Conservation (phyloP, 2,888 invertebrate genomes). For the Biston betularia region DNA sequence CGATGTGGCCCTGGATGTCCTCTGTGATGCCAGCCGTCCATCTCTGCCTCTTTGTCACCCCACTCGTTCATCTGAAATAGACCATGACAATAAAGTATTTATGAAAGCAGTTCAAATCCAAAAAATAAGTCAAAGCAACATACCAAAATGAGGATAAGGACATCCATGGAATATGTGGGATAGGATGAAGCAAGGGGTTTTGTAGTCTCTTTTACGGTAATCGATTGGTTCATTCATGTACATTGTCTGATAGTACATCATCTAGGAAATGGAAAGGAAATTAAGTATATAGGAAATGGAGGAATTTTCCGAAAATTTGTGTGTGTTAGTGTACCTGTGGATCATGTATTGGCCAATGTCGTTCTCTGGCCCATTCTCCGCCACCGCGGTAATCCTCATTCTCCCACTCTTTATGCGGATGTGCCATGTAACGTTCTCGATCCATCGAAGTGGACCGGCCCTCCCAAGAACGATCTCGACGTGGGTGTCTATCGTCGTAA, state of each 20-base stretch:
- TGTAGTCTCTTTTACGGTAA: conserved; percentile 71
- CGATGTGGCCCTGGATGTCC: conserved; percentile 82
- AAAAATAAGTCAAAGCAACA: conserved; percentile 53
- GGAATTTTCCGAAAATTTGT: not conserved
- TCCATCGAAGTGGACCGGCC: conserved; percentile 80
- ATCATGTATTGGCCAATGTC: conserved; percentile 82
- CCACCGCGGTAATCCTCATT: conserved; percentile 84
- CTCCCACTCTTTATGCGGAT: conserved; percentile 83
- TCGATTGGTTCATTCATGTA: conserved; percentile 79
- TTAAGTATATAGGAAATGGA: not conserved
- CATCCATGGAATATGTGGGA: conserved; percentile 84
- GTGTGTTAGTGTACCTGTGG: conserved; percentile 64
- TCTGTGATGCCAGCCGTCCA: conserved; percentile 82
- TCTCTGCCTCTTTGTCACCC: conserved; percentile 81
- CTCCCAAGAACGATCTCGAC: conserved; percentile 86
- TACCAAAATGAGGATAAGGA: conserved; percentile 81
- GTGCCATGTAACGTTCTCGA: conserved; percentile 76
- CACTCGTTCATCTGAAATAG: conserved; percentile 80
- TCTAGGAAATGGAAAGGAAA: conserved; percentile 58
- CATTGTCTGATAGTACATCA: conserved; percentile 68
- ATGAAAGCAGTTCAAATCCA: conserved; percentile 23
- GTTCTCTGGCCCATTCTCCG: conserved; percentile 81
- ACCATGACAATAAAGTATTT: conserved; percentile 21
- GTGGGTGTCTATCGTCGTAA: conserved; percentile 82
- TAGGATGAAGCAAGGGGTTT: conserved; percentile 75